Evolutionary conservation across 1,140 invertebrate species (phyloP), one percentile per base, ranked within the genome.

Genomic region (Ips typographus): DNA sequence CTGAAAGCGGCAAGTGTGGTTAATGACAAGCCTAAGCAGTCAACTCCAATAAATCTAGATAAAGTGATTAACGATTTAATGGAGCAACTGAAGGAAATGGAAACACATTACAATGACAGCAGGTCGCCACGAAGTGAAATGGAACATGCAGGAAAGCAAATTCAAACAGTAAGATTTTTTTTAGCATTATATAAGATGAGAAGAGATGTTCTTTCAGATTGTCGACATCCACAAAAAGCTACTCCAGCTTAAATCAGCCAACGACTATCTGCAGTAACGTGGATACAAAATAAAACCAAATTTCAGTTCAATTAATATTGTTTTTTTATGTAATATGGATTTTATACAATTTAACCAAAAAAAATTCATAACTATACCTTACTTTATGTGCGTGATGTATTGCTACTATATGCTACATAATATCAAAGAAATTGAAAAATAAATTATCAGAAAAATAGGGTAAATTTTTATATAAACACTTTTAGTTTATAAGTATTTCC

Each of bases 191-290:
- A 22, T 22, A 22, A 22, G 22, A 22, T 22, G 22, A 22, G 22
- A 22, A 22, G 22, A 22, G 22, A 22, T 22, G 22, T 70, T 70
- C 62, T 77, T 76, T 47, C 63, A 78, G 77, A 75, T 78, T 55
- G 72, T 75, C 58, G 74, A 73, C 7, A 72, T 77, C 41, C 77
- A 78, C 38, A 77, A 75, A 52, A 77, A 76, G 61, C 56, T 78
- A 1, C 49, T 73, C 5, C 42, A 73, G 36, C 39, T 76, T 36
- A 71, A 74, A 62, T 58, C 69, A 67, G 40, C 53, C 3, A 75
- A 49, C 44, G 22, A 49, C 3, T 22, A 22, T 3, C 22, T 22
- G 22, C 44, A 3, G 22, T 22, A 22, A 22, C 22, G 22, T 22
- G 22, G 22, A 22, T 22, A 22, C 22, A 22, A 22, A 22, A 22